These are phyloP conservation scores for Irena cyanogastra DNA, from an alignment of 2,113 vertebrate species.

Conservation along the genomic window DNA sequence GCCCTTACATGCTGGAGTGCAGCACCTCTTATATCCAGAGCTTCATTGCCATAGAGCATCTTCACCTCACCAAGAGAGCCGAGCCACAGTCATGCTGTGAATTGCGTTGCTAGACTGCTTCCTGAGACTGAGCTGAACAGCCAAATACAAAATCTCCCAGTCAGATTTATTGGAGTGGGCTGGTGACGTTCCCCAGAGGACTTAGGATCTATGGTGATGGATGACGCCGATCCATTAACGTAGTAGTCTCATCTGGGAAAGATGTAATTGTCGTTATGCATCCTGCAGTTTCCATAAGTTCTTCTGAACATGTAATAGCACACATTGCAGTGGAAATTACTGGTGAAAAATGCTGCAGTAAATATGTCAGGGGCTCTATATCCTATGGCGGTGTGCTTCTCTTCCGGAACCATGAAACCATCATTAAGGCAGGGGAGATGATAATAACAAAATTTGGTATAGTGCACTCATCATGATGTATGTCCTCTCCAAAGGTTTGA, in stretches of 20 bases:
- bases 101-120: not conserved
- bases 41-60: not conserved
- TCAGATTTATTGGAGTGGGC: slow-evolving; percentile 37
- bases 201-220: slow-evolving; percentile 30
- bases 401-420: not conserved
- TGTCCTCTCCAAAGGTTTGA: not conserved
- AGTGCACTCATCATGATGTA: not conserved
- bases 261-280: slow-evolving; percentile 48
- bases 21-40: not conserved
- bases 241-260: slow-evolving; percentile 43
- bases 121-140: not conserved
- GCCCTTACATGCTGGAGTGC: not conserved
- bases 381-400: not conserved
- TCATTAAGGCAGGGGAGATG: slow-evolving; percentile 2
- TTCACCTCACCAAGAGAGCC: not conserved
- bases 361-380: slow-evolving; percentile 41
- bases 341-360: slow-evolving; percentile 54
- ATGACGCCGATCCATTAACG: slow-evolving; percentile 21
- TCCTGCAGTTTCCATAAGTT: slow-evolving; percentile 32
- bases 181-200: slow-evolving; percentile 9
- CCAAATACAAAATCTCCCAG: not conserved
- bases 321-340: not conserved
- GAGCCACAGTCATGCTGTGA: not conserved
- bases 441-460: slow-evolving; percentile 18
- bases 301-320: slow-evolving; percentile 24